phyloP scores from a whole-genome alignment of 2,888 invertebrate genomes.

The Mantis religiosa region DNA sequence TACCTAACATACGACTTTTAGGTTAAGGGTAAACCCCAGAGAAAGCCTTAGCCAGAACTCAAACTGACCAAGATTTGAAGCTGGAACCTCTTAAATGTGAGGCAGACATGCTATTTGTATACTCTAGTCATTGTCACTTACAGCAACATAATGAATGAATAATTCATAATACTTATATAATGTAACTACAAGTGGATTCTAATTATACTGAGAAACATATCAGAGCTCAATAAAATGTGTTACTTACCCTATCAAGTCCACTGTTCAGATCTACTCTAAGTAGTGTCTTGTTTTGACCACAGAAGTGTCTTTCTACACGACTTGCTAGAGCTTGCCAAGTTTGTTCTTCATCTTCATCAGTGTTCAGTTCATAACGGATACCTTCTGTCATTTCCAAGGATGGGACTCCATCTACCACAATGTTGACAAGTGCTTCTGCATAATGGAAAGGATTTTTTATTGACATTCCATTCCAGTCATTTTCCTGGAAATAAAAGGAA shows the following conservation, averaged over 20 bases:
- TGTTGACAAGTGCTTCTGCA: slow-evolving; percentile 65
- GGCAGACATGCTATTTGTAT: no score
- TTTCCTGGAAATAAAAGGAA: slow-evolving; percentile 44
- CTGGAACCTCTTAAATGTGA: no score
- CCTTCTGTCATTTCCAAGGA: slow-evolving; percentile 35
- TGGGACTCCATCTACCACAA: slow-evolving; percentile 66
- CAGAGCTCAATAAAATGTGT: slow-evolving; percentile 34
- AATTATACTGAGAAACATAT: background rate
- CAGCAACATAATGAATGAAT: background rate
- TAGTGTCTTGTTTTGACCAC: slow-evolving; percentile 56
- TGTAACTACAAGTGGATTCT: background rate
- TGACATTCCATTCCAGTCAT: slow-evolving; percentile 65
- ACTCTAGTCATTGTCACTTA: no score
- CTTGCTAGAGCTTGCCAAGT: slow-evolving; percentile 52
- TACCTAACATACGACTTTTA: no score
- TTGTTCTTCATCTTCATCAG: slow-evolving; percentile 60
- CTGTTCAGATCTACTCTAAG: slow-evolving; percentile 62
- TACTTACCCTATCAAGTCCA: slow-evolving; percentile 64
- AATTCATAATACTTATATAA: background rate
- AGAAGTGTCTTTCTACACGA: slow-evolving; percentile 57
- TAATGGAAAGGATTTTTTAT: slow-evolving; percentile 67
- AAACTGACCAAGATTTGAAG: no score
- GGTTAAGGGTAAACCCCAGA: no score
- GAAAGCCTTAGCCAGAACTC: no score
- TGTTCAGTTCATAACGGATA: slow-evolving; percentile 54